These are phyloP conservation scores for Hyposoter dolosus DNA, from an alignment of 2,888 invertebrate genomes.

Conservation along the genomic window DNA sequence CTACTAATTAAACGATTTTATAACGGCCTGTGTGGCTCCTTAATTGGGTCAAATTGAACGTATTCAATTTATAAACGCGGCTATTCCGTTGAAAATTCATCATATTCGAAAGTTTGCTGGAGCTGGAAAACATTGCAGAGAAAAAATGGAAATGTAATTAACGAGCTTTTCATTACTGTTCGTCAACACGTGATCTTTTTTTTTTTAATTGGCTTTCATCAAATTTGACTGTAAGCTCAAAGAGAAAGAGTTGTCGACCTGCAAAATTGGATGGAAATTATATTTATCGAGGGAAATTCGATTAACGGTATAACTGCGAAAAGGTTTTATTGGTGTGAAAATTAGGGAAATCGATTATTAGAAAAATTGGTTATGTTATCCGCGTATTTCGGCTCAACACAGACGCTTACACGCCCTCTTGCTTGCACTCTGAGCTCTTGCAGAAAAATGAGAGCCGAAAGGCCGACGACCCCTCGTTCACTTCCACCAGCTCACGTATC, in stretches of 20 bases:
- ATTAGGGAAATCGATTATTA: background rate
- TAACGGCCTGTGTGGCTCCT: background rate
- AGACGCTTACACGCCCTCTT: constrained; percentile 59
- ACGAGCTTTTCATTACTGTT: background rate
- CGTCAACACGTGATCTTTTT: background rate
- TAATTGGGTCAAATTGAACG: background rate
- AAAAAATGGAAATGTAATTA: background rate
- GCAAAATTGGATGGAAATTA: too few species aligned
- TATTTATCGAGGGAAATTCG: background rate
- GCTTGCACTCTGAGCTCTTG: constrained; percentile 38
- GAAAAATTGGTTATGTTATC: constrained; percentile 2
- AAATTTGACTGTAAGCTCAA: background rate
- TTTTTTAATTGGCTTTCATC: background rate
- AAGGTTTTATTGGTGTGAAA: background rate
- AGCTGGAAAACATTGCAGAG: background rate
- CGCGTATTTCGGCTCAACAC: background rate
- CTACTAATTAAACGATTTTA: background rate
- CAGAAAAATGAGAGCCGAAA: constrained; percentile 60
- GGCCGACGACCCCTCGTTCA: constrained; percentile 63
- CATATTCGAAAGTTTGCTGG: background rate
- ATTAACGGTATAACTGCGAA: background rate
- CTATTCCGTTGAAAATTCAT: background rate
- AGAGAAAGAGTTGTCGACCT: background rate
- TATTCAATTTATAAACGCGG: background rate
- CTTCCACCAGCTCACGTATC: constrained; percentile 49